Evolutionary conservation across 2,113 vertebrate genomes (phyloP).

Genomic region (Macquaria ambigua): DNA sequence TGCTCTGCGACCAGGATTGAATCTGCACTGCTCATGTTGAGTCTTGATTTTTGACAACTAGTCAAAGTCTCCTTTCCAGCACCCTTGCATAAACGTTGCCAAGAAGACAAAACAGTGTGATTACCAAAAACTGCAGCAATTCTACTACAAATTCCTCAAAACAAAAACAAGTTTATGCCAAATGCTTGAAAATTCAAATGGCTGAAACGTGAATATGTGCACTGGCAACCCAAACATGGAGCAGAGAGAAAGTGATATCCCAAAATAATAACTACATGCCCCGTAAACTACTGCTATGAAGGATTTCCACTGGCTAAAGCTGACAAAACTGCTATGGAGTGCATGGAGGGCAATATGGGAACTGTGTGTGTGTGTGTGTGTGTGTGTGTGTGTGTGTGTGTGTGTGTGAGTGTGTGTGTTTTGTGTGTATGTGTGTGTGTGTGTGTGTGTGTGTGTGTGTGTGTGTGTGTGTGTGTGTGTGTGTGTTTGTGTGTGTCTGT

Average conservation of each 20-base stretch:
- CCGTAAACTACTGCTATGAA: background rate
- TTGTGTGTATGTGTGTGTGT: constrained; percentile 21
- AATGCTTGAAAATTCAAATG: background rate
- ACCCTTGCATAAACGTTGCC: background rate
- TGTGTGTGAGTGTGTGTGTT: constrained; percentile 5
- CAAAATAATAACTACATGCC: background rate
- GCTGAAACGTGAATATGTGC: background rate
- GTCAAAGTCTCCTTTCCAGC: background rate
- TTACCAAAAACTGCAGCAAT: background rate
- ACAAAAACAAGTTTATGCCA: background rate
- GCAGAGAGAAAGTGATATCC: background rate
- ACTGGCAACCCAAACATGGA: background rate
- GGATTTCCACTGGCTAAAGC: background rate
- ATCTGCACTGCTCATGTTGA: background rate
- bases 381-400: constrained; percentile 19
- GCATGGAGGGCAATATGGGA: constrained; percentile 9
- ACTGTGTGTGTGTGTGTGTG: constrained; percentile 18
- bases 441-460: constrained; percentile 16
- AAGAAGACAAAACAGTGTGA: background rate
- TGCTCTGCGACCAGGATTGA: background rate
- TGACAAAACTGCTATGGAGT: constrained; percentile 1
- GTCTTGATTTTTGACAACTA: background rate
- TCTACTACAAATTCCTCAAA: background rate
- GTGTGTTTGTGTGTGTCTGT: constrained; percentile 18
- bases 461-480: background rate